Conservation (phyloP, 2,888 invertebrate genomes). For the Byasa hedistus region DNA sequence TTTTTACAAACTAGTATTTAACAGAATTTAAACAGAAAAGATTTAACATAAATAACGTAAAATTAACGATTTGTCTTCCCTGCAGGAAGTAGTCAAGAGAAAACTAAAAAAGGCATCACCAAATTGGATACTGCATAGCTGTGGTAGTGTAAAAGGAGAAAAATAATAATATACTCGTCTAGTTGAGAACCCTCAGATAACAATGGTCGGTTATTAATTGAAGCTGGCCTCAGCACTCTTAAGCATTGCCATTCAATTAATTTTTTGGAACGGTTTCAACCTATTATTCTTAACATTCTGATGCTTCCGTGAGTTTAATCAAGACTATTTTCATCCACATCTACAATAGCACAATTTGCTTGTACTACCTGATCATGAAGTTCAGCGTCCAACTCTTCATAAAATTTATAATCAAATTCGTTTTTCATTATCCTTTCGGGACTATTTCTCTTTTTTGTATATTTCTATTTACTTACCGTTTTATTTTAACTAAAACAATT, state of each 20-base stretch:
- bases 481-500: too few species aligned
- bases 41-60: too few species aligned
- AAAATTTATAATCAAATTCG: background rate
- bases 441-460: too few species aligned
- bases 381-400: background rate
- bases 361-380: background rate
- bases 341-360: background rate
- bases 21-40: too few species aligned
- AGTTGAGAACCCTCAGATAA: background rate
- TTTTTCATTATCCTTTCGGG: background rate
- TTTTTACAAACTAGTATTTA: too few species aligned
- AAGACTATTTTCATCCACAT: background rate
- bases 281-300: background rate
- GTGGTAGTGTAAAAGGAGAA: background rate
- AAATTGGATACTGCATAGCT: too few species aligned
- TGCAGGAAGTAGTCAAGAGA: too few species aligned
- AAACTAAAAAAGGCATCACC: too few species aligned
- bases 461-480: too few species aligned
- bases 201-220: conserved; percentile 5
- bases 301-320: background rate
- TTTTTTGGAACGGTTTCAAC: background rate
- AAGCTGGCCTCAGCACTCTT: background rate
- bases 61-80: too few species aligned
- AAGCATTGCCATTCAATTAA: conserved; percentile 4
- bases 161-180: background rate